Conservation (phyloP, 2,113 vertebrate species). For the Pedetes capensis region DNA sequence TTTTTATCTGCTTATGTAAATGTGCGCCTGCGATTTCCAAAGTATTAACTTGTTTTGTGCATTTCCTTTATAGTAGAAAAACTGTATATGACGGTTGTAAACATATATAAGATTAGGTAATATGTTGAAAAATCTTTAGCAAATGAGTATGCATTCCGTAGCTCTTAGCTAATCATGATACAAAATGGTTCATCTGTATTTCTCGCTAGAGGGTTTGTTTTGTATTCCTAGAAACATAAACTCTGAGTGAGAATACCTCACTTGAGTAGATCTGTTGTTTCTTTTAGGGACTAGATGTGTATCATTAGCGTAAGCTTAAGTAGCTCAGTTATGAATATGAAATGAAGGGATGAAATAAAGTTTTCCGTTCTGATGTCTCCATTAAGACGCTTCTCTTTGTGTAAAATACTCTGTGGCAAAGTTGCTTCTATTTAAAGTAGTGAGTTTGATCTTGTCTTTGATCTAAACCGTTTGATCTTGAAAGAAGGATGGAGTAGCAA, state of each 20-base stretch:
- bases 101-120: not conserved
- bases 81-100: not conserved
- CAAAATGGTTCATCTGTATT: not conserved
- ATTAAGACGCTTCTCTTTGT: conserved; percentile 73
- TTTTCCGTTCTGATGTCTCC: conserved; percentile 77
- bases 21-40: not conserved
- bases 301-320: conserved; percentile 53
- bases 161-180: not conserved
- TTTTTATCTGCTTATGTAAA: conserved; percentile 21
- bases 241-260: conserved; percentile 10
- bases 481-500: conserved; percentile 82
- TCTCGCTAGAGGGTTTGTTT: not conserved
- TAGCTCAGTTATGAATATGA: conserved; percentile 58
- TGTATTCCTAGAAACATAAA: conserved; percentile 43
- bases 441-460: conserved; percentile 86
- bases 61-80: conserved; percentile 25
- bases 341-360: conserved; percentile 72
- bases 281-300: conserved; percentile 64
- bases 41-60: not conserved
- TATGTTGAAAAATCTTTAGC: conserved; percentile 31
- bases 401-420: conserved; percentile 77
- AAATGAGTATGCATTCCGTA: not conserved
- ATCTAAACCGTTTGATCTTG: conserved; percentile 88
- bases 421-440: conserved; percentile 84
- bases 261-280: conserved; percentile 55